Evolutionary conservation across 2,797 vertebrate species (phyloP).

Genomic region (Sebastes iracundus): DNA sequence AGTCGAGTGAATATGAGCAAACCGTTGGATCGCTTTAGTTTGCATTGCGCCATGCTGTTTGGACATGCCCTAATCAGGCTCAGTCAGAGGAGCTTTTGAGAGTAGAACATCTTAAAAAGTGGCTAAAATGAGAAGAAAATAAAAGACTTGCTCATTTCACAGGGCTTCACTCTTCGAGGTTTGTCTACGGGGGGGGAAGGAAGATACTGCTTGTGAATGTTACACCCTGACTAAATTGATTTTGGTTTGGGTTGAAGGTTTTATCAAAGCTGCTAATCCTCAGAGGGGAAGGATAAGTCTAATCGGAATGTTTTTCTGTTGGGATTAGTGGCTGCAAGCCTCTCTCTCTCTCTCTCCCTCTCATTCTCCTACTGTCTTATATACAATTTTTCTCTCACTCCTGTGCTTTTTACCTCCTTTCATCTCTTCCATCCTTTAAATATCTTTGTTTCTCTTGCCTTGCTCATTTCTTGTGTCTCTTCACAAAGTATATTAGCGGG

Average conservation of each 20-base stretch:
- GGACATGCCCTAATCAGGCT: slow-evolving; percentile 37
- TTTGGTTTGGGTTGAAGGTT: slow-evolving; percentile 74
- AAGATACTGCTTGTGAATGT: slow-evolving; percentile 47
- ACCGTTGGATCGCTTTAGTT: slow-evolving; percentile 18
- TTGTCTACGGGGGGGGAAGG: slow-evolving; percentile 9
- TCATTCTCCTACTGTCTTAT: slow-evolving; percentile 44
- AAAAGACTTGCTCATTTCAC: slow-evolving; percentile 34
- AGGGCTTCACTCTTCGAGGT: slow-evolving; percentile 26
- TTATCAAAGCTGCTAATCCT: slow-evolving; percentile 78
- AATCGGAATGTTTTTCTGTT: slow-evolving; percentile 75
- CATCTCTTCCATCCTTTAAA: background rate
- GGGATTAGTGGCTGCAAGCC: slow-evolving; percentile 69
- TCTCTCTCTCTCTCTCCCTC: slow-evolving; percentile 27
- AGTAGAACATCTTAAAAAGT: background rate
- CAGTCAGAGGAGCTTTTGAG: slow-evolving; percentile 9
- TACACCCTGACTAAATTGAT: slow-evolving; percentile 74
- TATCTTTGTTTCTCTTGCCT: background rate
- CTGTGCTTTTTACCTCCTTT: slow-evolving; percentile 1
- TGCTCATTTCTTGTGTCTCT: background rate
- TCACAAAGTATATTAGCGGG: background rate
- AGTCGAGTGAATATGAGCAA: slow-evolving; percentile 11
- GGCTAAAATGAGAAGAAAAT: slow-evolving; percentile 12
- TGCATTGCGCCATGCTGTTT: slow-evolving; percentile 10
- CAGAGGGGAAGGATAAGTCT: slow-evolving; percentile 73
- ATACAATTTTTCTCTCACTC: background rate